phyloP scores from a whole-genome alignment of 1,140 invertebrate species.

The Battus philenor region DNA sequence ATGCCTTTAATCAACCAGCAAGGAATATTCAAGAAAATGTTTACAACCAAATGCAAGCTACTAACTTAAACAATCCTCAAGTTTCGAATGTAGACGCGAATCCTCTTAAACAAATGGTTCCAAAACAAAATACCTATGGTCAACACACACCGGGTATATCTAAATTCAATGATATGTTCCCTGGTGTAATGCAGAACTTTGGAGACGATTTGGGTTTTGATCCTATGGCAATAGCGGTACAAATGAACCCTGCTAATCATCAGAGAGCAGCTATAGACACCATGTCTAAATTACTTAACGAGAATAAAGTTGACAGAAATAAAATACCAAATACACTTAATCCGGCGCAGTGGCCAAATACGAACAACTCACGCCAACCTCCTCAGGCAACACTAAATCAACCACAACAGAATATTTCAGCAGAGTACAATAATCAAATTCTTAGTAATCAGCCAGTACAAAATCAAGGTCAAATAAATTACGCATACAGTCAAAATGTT shows the following conservation, averaged over 20 bases:
- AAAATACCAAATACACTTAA: constrained; percentile 1
- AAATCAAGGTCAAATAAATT: constrained; percentile 2
- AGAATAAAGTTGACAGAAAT: constrained; percentile 18
- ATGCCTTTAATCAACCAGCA: constrained; percentile 12
- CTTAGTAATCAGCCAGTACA: neutral
- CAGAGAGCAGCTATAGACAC: constrained; percentile 42
- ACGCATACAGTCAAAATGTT: constrained; percentile 1
- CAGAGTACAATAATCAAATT: neutral
- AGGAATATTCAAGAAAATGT: constrained; percentile 1
- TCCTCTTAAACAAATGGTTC: constrained; percentile 24
- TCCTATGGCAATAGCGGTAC: constrained; percentile 66
- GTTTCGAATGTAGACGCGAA: constrained; percentile 15
- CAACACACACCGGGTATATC: constrained; percentile 46
- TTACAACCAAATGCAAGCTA: constrained; percentile 3
- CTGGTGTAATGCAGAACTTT: constrained; percentile 49
- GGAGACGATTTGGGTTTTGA: constrained; percentile 57
- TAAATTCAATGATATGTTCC: constrained; percentile 67
- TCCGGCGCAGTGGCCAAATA: constrained; percentile 1
- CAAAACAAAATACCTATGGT: constrained; percentile 25
- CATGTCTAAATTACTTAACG: constrained; percentile 47
- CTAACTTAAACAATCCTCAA: neutral
- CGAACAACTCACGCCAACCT: neutral
- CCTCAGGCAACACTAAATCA: neutral
- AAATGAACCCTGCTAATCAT: constrained; percentile 70
- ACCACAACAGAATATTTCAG: neutral